Conservation (phyloP, 1,140 invertebrate species). For the Grapholita molesta region DNA sequence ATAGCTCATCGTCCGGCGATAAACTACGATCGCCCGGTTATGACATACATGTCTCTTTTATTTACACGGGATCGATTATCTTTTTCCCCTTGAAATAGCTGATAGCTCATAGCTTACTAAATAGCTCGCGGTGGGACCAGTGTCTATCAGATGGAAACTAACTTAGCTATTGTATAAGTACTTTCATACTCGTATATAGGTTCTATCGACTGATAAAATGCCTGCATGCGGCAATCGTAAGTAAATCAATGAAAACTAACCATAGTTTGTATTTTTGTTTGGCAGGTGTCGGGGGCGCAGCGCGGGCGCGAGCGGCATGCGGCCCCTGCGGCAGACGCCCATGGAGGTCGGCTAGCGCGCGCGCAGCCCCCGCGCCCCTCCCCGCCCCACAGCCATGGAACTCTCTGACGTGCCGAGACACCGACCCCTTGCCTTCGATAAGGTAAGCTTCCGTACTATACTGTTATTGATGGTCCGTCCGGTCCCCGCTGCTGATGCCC, state of each 20-base stretch:
- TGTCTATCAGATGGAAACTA: too few relatives aligned
- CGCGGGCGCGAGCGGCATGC: conserved; percentile 79
- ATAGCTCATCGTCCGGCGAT: too few relatives aligned
- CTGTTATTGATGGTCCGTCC: neutral
- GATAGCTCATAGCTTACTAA: too few relatives aligned
- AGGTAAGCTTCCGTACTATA: conserved; percentile 67
- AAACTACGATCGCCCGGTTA: too few relatives aligned
- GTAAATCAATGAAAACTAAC: neutral
- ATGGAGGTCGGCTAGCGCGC: conserved; percentile 84
- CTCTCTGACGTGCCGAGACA: conserved; percentile 80
- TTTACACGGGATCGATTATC: too few relatives aligned
- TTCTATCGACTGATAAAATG: too few relatives aligned
- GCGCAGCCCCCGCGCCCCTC: conserved; percentile 79
- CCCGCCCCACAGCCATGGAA: conserved; percentile 78
- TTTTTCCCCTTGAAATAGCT: too few relatives aligned
- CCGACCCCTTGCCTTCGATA: conserved; percentile 83
- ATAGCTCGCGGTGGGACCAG: too few relatives aligned
- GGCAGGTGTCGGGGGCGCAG: conserved; percentile 71
- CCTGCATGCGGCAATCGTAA: too few relatives aligned
- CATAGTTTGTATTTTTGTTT: neutral
- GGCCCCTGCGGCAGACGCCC: conserved; percentile 82
- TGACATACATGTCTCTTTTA: too few relatives aligned
- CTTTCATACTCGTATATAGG: too few relatives aligned
- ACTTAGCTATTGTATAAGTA: too few relatives aligned
- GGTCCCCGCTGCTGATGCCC: neutral